Evolutionary conservation across 2,888 invertebrate species (phyloP).

Genomic region (Drosophila helvetica): DNA sequence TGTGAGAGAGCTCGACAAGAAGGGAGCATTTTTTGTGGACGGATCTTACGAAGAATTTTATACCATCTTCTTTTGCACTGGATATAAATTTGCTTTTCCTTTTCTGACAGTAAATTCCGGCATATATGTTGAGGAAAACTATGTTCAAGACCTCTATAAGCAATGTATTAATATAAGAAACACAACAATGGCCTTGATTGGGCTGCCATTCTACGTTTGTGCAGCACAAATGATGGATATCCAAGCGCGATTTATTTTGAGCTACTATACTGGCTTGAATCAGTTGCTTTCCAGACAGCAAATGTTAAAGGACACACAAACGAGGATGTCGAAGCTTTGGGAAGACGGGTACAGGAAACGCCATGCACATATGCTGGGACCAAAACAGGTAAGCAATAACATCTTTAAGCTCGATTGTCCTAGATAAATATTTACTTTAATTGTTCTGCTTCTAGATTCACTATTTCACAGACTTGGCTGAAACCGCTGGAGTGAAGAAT

Average conservation of each 20-base stretch:
- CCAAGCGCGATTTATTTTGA: constrained; percentile 90
- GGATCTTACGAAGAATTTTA: constrained; percentile 87
- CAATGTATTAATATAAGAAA: constrained; percentile 92
- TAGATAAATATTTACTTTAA: background rate
- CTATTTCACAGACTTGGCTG: constrained; percentile 89
- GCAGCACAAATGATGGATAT: constrained; percentile 94
- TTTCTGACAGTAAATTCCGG: constrained; percentile 89
- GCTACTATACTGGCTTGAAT: constrained; percentile 87
- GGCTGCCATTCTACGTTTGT: constrained; percentile 92
- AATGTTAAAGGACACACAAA: constrained; percentile 87
- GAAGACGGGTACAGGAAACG: constrained; percentile 88
- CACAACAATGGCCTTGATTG: constrained; percentile 91
- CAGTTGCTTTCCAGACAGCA: constrained; percentile 86
- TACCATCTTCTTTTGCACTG: constrained; percentile 91
- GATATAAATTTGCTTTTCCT: constrained; percentile 91
- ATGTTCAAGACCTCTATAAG: constrained; percentile 93
- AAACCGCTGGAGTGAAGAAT: constrained; percentile 86
- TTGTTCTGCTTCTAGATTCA: constrained; percentile 84
- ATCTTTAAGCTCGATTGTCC: background rate
- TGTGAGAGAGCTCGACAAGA: constrained; percentile 85
- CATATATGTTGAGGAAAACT: constrained; percentile 90
- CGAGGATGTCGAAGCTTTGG: constrained; percentile 86
- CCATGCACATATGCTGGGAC: constrained; percentile 93
- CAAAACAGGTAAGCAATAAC: constrained; percentile 85
- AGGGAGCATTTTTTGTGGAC: constrained; percentile 87